Conservation (phyloP, 2,797 vertebrate genomes). For the Psittacula echo region DNA sequence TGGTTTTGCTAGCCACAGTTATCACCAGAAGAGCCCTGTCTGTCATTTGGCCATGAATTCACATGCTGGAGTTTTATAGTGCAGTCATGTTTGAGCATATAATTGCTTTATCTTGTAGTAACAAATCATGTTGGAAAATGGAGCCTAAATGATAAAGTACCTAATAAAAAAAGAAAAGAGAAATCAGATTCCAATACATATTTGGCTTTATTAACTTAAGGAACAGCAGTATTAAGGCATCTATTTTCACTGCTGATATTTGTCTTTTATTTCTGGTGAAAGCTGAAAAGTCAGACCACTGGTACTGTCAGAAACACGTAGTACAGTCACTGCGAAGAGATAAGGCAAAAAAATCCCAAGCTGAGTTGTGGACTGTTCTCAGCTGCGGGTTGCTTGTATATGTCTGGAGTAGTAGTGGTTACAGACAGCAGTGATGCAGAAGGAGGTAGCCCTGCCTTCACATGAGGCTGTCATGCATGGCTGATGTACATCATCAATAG, state of each 20-base stretch:
- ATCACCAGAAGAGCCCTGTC: neutral
- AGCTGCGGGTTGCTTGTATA: neutral
- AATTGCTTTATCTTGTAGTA: conserved; percentile 20
- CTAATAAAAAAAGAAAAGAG: neutral
- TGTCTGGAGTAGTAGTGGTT: neutral
- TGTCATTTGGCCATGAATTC: neutral
- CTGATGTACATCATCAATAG: neutral
- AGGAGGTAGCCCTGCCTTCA: neutral
- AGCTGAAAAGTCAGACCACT: neutral
- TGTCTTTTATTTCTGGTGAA: neutral
- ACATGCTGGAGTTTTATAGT: neutral
- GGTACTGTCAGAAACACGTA: neutral
- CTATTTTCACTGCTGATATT: neutral
- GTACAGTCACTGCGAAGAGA: neutral
- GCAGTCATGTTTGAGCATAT: neutral
- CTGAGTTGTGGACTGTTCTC: neutral
- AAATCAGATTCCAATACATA: conserved; percentile 13
- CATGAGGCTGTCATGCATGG: fast-evolving
- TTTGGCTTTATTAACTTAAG: conserved; percentile 24
- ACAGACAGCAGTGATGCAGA: neutral
- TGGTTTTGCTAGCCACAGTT: neutral
- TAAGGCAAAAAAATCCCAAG: neutral
- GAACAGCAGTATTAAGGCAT: neutral
- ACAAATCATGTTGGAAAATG: neutral
- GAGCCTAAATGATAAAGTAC: neutral